Base-by-base conservation (phyloP, 1,140 invertebrate genomes). In the Penaeus japonicus region DNA sequence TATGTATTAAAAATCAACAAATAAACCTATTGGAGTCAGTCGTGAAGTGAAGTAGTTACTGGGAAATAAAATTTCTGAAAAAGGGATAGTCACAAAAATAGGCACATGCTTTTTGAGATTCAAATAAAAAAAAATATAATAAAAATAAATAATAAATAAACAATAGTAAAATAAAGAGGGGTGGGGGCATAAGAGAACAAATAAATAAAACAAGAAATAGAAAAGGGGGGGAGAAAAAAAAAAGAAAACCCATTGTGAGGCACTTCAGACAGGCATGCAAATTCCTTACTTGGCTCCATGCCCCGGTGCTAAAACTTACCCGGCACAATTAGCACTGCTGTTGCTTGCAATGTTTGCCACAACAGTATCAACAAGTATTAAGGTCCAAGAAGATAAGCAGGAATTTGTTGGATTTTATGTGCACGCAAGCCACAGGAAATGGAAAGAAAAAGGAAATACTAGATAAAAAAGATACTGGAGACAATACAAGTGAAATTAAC, bases 371-470 rank as follows among this genome's bases (percentile, higher is more conserved):
- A 89, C 87, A 89, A 84, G 87, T 89, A 89, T 80, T 85, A 89
- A 89, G 87, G 87, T 85, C 87, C 87, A 89, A 89, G 87, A 88
- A 89, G 87, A 89, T 85, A 89, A 89, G 87, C 87, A 85, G 87
- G 87, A 83, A 81, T 89, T 84, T 78, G 87, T 89, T 88, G 87
- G 87, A 84, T 84, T 89, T 89, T 89, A 89, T 89, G 87, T 84
- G 87, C 83, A 89, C 87, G 87, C 87, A 89, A 89, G 87, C 87
- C 87, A 89, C 87, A 89, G 87, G 87, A 89, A 89, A 89, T 89
- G 87, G 87, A 89, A 89, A 89, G 83, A 85, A 89, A 89, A 89
- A 89, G 83, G 87, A 85, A 89, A 89, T 89, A 89, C 87, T 88
- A 89, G 83, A 89, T 84, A 89, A 89, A 89, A 89, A 85, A 80